A percentile compares a stretch with the other conserved stretches of the same genome.
Evolutionary conservation across 2,797 vertebrate genomes (phyloP).

Genomic region (Mormyrus hasselquistii): DNA sequence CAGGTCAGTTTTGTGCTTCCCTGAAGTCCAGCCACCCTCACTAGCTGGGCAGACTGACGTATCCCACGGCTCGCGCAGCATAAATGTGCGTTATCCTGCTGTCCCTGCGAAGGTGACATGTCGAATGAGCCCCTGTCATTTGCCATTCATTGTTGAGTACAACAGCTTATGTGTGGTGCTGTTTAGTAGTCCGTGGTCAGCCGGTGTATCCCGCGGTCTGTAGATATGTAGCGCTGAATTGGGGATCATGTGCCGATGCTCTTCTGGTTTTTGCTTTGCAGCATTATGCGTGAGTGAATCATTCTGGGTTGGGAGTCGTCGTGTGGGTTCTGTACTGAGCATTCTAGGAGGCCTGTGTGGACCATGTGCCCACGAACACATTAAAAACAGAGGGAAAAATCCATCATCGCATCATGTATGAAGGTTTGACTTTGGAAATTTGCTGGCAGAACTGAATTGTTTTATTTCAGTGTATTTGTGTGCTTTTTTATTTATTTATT

Average conservation of each 20-base stretch:
- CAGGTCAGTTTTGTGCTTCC: not conserved
- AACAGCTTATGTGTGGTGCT: not conserved
- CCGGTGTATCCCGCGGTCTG: too few relatives aligned
- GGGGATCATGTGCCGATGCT: not conserved
- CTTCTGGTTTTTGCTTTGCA: not conserved
- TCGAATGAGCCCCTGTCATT: not conserved
- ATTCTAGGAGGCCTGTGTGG: not conserved
- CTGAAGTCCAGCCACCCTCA: not conserved
- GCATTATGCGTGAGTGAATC: not conserved
- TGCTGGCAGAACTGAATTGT: not conserved
- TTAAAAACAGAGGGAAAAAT: not conserved
- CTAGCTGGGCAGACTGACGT: not conserved
- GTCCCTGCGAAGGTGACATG: not conserved
- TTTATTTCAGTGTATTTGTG: not conserved
- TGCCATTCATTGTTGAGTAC: not conserved
- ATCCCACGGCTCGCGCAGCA: not conserved
- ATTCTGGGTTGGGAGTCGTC: not conserved
- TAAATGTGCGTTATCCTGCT: not conserved
- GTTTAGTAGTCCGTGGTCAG: not conserved
- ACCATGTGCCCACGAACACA: not conserved
- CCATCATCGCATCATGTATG: not conserved
- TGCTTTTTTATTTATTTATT: not conserved
- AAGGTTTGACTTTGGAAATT: not conserved
- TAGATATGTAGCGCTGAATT: not conserved
- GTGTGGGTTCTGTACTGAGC: not conserved